Conservation (phyloP, 2,113 vertebrate species). For the Quiscalus mexicanus region DNA sequence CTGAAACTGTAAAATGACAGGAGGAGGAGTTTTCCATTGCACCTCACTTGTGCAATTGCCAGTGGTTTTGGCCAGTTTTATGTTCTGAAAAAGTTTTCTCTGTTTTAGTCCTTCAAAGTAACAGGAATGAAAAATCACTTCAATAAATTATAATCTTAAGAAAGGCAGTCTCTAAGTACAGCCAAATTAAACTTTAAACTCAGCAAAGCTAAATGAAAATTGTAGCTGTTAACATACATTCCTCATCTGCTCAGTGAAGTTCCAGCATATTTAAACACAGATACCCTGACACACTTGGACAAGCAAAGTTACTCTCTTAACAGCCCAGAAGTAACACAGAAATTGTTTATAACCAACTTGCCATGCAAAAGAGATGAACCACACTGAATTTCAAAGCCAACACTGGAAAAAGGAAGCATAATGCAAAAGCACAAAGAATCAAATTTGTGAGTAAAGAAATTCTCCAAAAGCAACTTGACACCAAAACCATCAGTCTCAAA, state of each 20-base stretch:
- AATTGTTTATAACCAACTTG: not conserved
- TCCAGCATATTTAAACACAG: not conserved
- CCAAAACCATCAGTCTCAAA: not conserved
- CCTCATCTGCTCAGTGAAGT: not conserved
- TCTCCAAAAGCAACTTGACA: not conserved
- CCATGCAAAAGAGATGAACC: not conserved
- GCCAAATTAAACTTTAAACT: not conserved
- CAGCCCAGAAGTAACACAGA: not conserved
- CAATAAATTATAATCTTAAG: not conserved
- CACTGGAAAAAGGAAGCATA: not conserved
- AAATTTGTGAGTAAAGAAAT: not conserved
- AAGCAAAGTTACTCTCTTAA: not conserved
- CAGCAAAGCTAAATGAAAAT: not conserved
- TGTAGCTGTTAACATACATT: not conserved
- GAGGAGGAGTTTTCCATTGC: not conserved
- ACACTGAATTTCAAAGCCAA: not conserved
- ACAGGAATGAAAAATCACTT: not conserved
- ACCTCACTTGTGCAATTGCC: not conserved
- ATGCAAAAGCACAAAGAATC: not conserved
- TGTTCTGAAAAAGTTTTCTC: not conserved
- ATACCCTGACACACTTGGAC: not conserved
- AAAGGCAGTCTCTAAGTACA: not conserved
- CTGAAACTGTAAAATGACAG: not conserved
- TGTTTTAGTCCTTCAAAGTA: not conserved
- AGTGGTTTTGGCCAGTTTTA: not conserved